Conservation (phyloP, 1,140 invertebrate genomes). For the Conopomorpha cramerella region DNA sequence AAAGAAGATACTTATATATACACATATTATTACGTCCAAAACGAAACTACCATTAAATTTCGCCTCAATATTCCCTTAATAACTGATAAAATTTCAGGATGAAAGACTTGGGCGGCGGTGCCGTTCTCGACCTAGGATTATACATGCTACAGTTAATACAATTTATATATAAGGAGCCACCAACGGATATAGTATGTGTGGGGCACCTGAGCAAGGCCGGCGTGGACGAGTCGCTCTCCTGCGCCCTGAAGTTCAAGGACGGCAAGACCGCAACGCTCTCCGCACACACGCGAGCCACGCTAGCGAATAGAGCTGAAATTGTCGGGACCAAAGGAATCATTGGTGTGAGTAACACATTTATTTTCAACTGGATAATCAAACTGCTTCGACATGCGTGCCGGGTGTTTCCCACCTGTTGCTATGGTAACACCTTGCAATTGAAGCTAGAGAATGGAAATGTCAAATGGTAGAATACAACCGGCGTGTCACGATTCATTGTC, state of each 20-base stretch:
- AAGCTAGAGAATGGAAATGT: neutral
- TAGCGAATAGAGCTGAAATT: constrained; percentile 70
- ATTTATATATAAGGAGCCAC: constrained; percentile 68
- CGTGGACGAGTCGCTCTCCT: constrained; percentile 69
- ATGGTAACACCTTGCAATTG: too few relatives aligned
- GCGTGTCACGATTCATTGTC: neutral
- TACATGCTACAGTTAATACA: constrained; percentile 79
- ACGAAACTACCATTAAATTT: too few relatives aligned
- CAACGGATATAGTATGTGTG: constrained; percentile 63
- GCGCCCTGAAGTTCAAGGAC: constrained; percentile 66
- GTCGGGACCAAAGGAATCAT: constrained; percentile 72
- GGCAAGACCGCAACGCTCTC: constrained; percentile 67
- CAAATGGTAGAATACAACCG: neutral
- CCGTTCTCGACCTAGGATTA: constrained; percentile 78
- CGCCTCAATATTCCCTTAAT: too few relatives aligned
- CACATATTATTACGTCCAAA: too few relatives aligned
- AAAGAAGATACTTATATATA: too few relatives aligned
- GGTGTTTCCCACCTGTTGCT: too few relatives aligned
- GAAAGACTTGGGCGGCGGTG: constrained; percentile 75
- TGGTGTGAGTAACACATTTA: too few relatives aligned
- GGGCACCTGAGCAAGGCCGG: constrained; percentile 71
- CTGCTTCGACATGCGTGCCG: too few relatives aligned
- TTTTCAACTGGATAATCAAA: too few relatives aligned
- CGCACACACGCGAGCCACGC: constrained; percentile 56
- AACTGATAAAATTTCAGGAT: constrained; percentile 33